Base-by-base conservation (phyloP, 2,888 invertebrate species). In the Lithophane ornitopus region DNA sequence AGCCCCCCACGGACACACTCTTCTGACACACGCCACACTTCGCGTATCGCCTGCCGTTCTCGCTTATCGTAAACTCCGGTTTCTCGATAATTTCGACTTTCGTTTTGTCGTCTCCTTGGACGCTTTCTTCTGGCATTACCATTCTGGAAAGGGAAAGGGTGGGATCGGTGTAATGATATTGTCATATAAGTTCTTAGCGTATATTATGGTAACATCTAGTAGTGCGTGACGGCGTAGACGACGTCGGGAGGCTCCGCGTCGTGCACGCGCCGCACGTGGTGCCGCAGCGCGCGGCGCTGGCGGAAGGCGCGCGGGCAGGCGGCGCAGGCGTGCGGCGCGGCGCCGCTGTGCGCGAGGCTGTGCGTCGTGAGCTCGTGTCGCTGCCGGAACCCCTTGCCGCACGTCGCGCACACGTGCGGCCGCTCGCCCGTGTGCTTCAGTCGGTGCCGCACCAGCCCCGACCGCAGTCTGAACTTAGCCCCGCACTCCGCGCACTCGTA, bases 381-480 rank as follows among this genome's bases (percentile, higher is more conserved):
- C 84, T 97, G 97, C 3, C 97, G 93, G 92, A 97, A 97, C 28
- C 94, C 91, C 63, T 96, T 94, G 3, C 96, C 97, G 91, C 98
- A 97, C 34, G 95, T 92, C 54, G 94, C 94, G 89, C 97, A 97
- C 0, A 93, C 95, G 92, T 97, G 97, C 12, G 97, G 97, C 81
- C 97, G 96, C 87, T 97, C 97, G 6, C 97, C 97, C 0, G 97
- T 97, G 89, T 98, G 97, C 71, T 96, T 96, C 2, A 97, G 96
- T 0, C 95, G 91, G 89, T 98, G 98, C 3, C 97, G 92, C 80
- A 96, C 89, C 41, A 97, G 92, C 0, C 97, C 96, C 3, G 97
- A 96, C 59, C 97, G 97, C 52, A 97, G 95, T 4, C 97, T 93
- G 91, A 98, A 98, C 70, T 96, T 95, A 70, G 97, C 97, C 44